A percentile compares a stretch with the other conserved stretches of the same genome.
Evolutionary conservation across 1,140 invertebrate genomes (phyloP).

Genomic region (Diachasmimorpha longicaudata): DNA sequence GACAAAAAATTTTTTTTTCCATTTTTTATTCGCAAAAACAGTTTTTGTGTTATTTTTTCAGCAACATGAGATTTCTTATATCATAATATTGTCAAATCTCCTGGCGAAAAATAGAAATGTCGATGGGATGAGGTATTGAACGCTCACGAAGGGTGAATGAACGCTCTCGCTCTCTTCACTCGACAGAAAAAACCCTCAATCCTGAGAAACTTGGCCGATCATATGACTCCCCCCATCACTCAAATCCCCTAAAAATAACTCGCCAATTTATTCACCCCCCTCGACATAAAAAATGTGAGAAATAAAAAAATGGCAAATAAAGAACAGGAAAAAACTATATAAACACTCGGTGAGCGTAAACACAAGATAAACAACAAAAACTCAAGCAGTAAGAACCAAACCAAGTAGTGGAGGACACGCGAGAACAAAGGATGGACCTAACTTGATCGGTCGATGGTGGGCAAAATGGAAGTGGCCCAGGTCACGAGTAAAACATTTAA

Average conservation of each 20-base stretch:
- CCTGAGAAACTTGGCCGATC: neutral
- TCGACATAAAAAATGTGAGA: neutral
- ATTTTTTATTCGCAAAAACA: too few species aligned
- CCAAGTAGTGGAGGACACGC: conserved; percentile 9
- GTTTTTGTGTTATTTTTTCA: too few species aligned
- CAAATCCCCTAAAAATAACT: neutral
- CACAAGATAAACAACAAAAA: conserved; percentile 7
- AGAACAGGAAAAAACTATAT: neutral
- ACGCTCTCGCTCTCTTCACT: neutral
- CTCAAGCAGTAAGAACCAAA: conserved; percentile 12
- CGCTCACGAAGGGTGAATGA: conserved; percentile 5
- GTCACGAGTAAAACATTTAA: neutral
- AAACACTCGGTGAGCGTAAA: neutral
- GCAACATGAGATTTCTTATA: too few species aligned
- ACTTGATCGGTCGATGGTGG: conserved; percentile 41
- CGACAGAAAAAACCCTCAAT: neutral
- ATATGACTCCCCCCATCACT: neutral
- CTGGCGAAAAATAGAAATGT: neutral
- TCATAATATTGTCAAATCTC: too few species aligned
- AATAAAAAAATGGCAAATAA: neutral
- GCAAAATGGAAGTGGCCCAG: conserved; percentile 28
- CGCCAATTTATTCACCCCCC: neutral
- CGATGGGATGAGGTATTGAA: conserved; percentile 11
- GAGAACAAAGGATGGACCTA: conserved; percentile 49
- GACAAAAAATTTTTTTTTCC: too few species aligned